Evolutionary conservation across 2,888 invertebrate genomes (phyloP).

Genomic region (Dioctria rufipes): DNA sequence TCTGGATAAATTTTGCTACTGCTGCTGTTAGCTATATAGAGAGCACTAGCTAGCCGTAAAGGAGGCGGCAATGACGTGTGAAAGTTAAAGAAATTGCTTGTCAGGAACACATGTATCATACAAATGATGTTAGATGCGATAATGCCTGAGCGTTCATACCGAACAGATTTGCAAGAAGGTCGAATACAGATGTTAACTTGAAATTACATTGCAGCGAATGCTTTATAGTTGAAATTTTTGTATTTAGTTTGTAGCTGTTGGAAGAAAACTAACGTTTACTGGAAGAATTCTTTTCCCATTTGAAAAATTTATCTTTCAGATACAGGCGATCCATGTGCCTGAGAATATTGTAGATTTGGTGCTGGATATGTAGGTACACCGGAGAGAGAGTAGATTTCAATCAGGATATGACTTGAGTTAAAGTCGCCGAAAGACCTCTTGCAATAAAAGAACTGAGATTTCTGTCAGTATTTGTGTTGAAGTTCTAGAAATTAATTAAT

Average conservation of each 20-base stretch:
- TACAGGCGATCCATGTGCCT: conserved; percentile 30
- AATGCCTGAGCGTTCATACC: neutral
- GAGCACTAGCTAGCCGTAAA: neutral
- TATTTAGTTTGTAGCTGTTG: neutral
- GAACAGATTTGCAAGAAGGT: neutral
- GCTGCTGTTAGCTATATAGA: no score
- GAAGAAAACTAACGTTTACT: neutral
- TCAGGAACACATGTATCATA: conserved; percentile 51
- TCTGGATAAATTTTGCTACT: no score
- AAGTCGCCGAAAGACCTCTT: no score
- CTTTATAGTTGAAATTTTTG: conserved; percentile 15
- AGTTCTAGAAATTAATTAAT: no score
- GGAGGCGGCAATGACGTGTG: conserved; percentile 47
- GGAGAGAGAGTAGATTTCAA: no score
- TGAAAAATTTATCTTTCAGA: conserved; percentile 46
- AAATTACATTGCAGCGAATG: conserved; percentile 45
- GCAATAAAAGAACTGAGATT: no score
- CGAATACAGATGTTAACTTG: conserved; percentile 38
- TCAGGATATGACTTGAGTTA: no score
- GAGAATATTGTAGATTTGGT: no score
- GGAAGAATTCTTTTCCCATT: neutral
- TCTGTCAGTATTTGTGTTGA: no score
- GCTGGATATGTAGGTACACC: no score
- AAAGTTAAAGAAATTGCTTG: conserved; percentile 52
- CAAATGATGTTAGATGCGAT: conserved; percentile 49